Percentiles rank a stretch among this genome's conserved stretches.
These are phyloP conservation scores for Iguana delicatissima DNA, from an alignment of 2,797 vertebrate species.

Conservation along the genomic window DNA sequence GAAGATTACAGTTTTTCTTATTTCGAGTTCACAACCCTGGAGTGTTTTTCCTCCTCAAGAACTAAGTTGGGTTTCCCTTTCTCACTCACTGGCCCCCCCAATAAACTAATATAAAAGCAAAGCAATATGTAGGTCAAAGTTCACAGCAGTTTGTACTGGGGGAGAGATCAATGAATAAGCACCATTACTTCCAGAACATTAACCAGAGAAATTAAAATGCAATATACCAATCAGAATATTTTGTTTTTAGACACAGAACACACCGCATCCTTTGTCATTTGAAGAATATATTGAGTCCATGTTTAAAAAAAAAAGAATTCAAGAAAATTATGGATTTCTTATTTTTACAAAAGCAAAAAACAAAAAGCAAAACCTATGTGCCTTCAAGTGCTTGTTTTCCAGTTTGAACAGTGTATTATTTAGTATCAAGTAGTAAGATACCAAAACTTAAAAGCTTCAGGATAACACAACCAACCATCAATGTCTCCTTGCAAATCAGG, in stretches of 20 bases:
- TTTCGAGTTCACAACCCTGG: neutral
- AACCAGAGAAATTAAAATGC: neutral
- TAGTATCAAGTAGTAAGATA: neutral
- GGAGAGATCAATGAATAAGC: neutral
- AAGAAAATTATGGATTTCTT: neutral
- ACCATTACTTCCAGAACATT: neutral
- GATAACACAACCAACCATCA: conserved; percentile 17
- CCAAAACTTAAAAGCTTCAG: neutral
- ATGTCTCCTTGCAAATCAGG: conserved; percentile 22
- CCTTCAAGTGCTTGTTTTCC: neutral
- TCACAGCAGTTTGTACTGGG: conserved; percentile 15
- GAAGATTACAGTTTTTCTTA: neutral
- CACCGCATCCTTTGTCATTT: neutral
- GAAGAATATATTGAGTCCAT: neutral
- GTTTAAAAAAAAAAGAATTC: neutral
- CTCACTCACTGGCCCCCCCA: neutral
- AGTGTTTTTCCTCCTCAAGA: neutral
- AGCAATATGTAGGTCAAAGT: conserved; percentile 59
- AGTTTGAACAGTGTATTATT: neutral
- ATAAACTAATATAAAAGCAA: conserved; percentile 32
- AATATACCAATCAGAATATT: neutral
- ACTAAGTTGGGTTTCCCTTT: neutral
- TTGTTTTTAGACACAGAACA: neutral
- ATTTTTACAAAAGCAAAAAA: neutral
- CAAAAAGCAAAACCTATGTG: neutral